phyloP scores from a whole-genome alignment of 2,888 invertebrate genomes.

The Agrotis exclamationis region DNA sequence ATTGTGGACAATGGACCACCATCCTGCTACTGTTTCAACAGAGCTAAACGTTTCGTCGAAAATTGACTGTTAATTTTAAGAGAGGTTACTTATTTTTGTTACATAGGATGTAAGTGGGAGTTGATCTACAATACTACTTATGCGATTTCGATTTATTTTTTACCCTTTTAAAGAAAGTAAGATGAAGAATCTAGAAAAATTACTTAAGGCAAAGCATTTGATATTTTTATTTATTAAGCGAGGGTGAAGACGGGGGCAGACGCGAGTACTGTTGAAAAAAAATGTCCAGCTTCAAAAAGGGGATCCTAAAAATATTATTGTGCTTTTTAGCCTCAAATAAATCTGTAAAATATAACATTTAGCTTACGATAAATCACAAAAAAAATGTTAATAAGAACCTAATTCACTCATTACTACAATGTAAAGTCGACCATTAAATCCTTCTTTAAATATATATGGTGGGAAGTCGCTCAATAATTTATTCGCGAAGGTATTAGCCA shows the following conservation, averaged over 20 bases:
- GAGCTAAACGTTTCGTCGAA: too few species aligned
- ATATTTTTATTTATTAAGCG: not conserved
- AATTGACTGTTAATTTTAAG: too few species aligned
- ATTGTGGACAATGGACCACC: slow-evolving; percentile 29
- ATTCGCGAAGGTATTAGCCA: slow-evolving; percentile 42
- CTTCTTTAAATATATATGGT: slow-evolving; percentile 23
- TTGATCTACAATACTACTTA: not conserved
- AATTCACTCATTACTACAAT: slow-evolving; percentile 49
- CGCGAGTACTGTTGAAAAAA: not conserved
- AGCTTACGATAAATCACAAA: slow-evolving; percentile 10
- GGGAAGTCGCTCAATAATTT: slow-evolving; percentile 48
- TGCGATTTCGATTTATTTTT: not conserved
- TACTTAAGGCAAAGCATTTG: too few species aligned
- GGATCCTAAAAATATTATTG: not conserved
- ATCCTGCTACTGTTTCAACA: slow-evolving; percentile 29
- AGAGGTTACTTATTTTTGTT: not conserved
- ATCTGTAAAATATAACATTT: slow-evolving; percentile 7
- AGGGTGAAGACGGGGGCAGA: not conserved
- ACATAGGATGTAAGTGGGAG: not conserved
- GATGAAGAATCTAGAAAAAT: too few species aligned
- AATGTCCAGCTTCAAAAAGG: not conserved
- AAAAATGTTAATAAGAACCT: slow-evolving; percentile 35
- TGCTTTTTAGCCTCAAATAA: slow-evolving; percentile 4
- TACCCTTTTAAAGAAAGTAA: not conserved
- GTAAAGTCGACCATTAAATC: slow-evolving; percentile 55